Evolutionary conservation across 2,113 vertebrate species (phyloP).

Genomic region (human): DNA sequence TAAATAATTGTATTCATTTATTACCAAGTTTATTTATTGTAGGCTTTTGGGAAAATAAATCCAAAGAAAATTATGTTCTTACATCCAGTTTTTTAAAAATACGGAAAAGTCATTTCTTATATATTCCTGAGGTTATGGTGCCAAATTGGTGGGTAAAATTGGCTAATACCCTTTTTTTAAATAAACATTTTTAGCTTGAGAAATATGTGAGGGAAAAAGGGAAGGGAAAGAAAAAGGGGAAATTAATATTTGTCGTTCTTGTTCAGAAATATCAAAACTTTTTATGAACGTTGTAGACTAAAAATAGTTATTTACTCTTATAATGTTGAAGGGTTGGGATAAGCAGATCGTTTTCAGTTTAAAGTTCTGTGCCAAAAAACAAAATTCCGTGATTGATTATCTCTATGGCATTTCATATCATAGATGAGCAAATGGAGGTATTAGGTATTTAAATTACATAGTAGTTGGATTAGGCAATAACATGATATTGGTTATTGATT

Average conservation of each 20-base stretch:
- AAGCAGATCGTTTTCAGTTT: background rate
- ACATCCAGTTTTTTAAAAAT: background rate
- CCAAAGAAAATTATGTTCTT: background rate
- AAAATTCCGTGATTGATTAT: background rate
- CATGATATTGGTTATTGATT: background rate
- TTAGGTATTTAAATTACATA: background rate
- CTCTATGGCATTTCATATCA: background rate
- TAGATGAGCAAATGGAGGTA: background rate
- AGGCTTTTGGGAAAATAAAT: background rate
- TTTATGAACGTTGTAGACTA: background rate
- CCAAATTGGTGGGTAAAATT: background rate
- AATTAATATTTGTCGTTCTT: constrained; percentile 20
- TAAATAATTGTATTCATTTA: constrained; percentile 25
- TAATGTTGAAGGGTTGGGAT: background rate
- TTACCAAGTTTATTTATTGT: background rate
- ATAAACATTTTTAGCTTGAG: background rate
- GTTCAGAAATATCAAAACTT: background rate
- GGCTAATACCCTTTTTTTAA: background rate
- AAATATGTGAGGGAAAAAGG: background rate
- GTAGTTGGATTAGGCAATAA: background rate
- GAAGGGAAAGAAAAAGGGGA: background rate
- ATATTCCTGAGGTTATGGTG: background rate
- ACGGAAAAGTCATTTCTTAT: background rate
- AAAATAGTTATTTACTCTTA: background rate
- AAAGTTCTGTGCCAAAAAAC: constrained; percentile 4